Evolutionary conservation across 1,140 invertebrate genomes (phyloP).

Genomic region (Drosophila subpulchrella): DNA sequence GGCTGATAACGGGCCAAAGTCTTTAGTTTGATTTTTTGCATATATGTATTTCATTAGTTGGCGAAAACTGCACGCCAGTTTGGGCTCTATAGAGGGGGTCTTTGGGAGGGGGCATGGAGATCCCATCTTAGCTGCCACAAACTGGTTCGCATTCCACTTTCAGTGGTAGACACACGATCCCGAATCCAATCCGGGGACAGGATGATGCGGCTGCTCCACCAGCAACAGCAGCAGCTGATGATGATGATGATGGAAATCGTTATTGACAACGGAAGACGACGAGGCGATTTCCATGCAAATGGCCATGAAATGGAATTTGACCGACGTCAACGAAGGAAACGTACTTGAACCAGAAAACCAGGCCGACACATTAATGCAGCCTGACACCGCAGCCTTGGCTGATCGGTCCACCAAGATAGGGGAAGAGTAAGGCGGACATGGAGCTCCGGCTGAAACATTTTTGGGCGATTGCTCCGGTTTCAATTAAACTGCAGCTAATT

Average conservation of each 20-base stretch:
- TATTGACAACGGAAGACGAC: conserved; percentile 81
- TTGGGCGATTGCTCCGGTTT: conserved; percentile 53
- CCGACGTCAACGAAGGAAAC: conserved; percentile 56
- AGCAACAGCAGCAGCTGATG: conserved; percentile 25
- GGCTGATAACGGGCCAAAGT: conserved; percentile 68
- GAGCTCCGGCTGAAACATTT: conserved; percentile 46
- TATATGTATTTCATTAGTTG: conserved; percentile 82
- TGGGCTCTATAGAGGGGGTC: neutral
- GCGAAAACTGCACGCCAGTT: conserved; percentile 74
- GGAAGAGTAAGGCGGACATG: conserved; percentile 64
- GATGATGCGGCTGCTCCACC: conserved; percentile 46
- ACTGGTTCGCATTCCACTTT: conserved; percentile 78
- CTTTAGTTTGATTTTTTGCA: conserved; percentile 71
- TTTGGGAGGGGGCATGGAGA: conserved; percentile 4
- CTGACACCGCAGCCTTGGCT: conserved; percentile 77
- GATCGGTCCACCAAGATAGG: conserved; percentile 53
- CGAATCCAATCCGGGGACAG: conserved; percentile 43
- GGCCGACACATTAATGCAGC: conserved; percentile 79
- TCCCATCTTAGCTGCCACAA: conserved; percentile 32
- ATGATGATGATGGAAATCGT: conserved; percentile 76
- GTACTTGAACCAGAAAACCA: conserved; percentile 82
- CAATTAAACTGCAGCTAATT: conserved; percentile 78
- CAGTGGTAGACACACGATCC: conserved; percentile 44
- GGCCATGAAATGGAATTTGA: conserved; percentile 80
- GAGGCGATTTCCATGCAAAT: conserved; percentile 79